Evolutionary conservation across 1,140 invertebrate genomes (phyloP).

Genomic region (Megathymus violae): DNA sequence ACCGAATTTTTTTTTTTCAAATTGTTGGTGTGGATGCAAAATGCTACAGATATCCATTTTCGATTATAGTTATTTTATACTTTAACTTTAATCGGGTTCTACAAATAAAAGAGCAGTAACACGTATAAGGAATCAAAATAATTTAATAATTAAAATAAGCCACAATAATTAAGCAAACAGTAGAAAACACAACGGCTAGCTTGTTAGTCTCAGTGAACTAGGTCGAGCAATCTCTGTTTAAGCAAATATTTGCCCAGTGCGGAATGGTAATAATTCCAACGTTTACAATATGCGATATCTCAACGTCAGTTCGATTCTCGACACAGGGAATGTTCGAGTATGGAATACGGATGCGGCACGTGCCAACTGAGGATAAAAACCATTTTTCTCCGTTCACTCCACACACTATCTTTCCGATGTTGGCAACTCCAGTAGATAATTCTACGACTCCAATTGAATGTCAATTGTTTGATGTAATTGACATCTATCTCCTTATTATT

Average conservation of each 20-base stretch:
- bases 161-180: slow-evolving; percentile 18
- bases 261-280: slow-evolving; percentile 40
- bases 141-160: not conserved
- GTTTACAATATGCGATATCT: slow-evolving; percentile 48
- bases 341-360: slow-evolving; percentile 49
- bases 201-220: slow-evolving; percentile 30
- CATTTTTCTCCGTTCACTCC: slow-evolving; percentile 55
- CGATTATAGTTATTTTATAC: no score
- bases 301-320: slow-evolving; percentile 46
- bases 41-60: not conserved
- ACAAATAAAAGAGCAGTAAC: no score
- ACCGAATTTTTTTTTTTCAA: not conserved
- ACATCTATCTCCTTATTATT: slow-evolving; percentile 36
- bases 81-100: no score
- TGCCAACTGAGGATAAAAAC: slow-evolving; percentile 51
- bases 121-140: no score
- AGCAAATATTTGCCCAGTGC: slow-evolving; percentile 33
- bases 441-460: slow-evolving; percentile 49
- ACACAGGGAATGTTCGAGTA: slow-evolving; percentile 43
- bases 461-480: slow-evolving; percentile 48
- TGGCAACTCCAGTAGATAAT: slow-evolving; percentile 57
- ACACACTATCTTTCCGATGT: slow-evolving; percentile 51
- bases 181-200: slow-evolving; percentile 21
- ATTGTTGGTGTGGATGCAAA: not conserved
- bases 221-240: slow-evolving; percentile 33